Evolutionary conservation across 2,113 vertebrate species (phyloP), one percentile per base, ranked within the genome.

Genomic region (Acanthisitta chloris): DNA sequence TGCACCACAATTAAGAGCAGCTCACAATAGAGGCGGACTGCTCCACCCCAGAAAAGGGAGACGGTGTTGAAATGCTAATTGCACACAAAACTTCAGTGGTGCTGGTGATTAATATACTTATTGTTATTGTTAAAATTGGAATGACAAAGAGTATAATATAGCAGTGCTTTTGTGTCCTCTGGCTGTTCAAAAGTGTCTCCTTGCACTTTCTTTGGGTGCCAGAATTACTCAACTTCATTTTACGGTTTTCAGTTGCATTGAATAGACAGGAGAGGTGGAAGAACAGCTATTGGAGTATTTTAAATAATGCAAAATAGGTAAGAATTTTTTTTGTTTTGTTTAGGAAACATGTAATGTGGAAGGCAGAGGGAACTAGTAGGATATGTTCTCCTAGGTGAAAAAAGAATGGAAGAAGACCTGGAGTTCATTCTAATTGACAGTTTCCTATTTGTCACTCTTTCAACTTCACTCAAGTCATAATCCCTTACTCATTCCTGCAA

Each of bases 191-290:
- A 95, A 95, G 93, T 64, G 94, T 90, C 94, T 97, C 94, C 89
- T 97, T 92, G 89, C 93, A 93, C 95, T 96, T 97, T 97, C 96
- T 97, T 96, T 86, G 79, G 85, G 82, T 98, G 98, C 96, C 98
- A 98, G 92, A 97, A 97, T 74, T 29, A 98, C 96, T 98, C 97
- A 98, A 62, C 95, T 97, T 98, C 97, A 97, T 92, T 94, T 96
- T 95, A 90, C 78, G 94, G 92, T 95, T 95, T 97, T 97, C 92
- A 93, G 93, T 96, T 94, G 89, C 81, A 96, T 96, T 91, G 96
- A 98, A 96, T 91, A 82, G 97, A 98, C 97, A 98, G 96, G 97
- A 96, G 92, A 96, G 2, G 4, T 92, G 89, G 95, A 96, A 96
- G 88, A 97, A 82, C 90, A 97, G 96, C 96, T 90, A 90, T 24